Conservation (phyloP, 2,113 vertebrate species). For the Aythya baeri region DNA sequence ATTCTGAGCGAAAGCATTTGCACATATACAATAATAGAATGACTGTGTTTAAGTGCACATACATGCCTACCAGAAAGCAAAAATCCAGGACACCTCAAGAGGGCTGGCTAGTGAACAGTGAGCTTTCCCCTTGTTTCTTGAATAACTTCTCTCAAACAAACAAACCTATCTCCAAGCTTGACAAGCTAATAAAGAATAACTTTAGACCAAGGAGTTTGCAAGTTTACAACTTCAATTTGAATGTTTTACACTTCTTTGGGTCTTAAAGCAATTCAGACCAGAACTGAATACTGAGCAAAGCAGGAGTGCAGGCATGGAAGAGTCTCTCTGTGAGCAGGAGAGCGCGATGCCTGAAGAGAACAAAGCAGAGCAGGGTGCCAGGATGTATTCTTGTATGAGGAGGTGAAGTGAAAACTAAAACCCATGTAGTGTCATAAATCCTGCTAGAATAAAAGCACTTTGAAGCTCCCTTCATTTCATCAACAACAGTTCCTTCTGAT, state of each 20-base stretch:
- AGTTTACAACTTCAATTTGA: neutral
- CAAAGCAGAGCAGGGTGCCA: neutral
- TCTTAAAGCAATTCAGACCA: neutral
- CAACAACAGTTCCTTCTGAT: rapidly evolving
- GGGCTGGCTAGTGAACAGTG: neutral
- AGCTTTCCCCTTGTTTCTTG: neutral
- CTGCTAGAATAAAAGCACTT: neutral
- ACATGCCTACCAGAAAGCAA: neutral
- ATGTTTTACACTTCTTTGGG: neutral
- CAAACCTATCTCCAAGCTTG: neutral
- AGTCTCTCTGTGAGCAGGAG: neutral
- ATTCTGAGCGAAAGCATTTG: neutral
- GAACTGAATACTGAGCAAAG: neutral
- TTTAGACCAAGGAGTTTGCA: neutral
- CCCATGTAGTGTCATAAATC: neutral
- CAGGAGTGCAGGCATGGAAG: neutral
- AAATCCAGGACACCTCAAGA: neutral
- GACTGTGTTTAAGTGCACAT: neutral
- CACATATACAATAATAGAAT: neutral
- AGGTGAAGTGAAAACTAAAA: neutral
- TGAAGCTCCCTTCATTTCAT: neutral
- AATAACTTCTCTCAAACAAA: neutral
- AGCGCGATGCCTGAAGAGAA: neutral
- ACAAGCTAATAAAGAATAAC: neutral
- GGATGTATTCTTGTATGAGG: neutral